Base-by-base conservation (phyloP, 1,140 invertebrate genomes). In the Drosophila athabasca region DNA sequence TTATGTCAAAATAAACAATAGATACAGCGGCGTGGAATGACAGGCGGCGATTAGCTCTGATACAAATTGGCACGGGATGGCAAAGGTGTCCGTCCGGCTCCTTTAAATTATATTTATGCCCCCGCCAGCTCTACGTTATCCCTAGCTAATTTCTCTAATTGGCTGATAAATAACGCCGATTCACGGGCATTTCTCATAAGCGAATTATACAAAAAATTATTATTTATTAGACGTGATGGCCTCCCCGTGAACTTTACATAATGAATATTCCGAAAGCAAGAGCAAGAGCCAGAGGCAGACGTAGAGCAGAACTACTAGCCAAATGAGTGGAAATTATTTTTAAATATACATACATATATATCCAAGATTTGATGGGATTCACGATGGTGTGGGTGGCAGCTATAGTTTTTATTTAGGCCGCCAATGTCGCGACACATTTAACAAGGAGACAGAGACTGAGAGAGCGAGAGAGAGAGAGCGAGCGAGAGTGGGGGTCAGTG, bases 1-100 rank as follows among this genome's bases (percentile, higher is more conserved):
- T 79, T 73, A 80, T 89, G 76, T 89, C 73, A 80, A 74, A 80
- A 76, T 76, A 88, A 83, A 88, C 79, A 88, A 88, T 79, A 65
- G 74, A 62, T 61, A 68, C 66, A 52, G 45, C 48, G 51, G 26
- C 71, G 67, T 17, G 29, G 48, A 70, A 62, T 87, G 82, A 87
- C 78, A 79, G 35, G 70, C 66, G 22, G 51, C 74, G 74, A 78
- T 85, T 85, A 87, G 77, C 69, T 67, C 44, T 61, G 24, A 75
- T 60, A 69, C 49, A 79, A 88, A 79, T 88, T 79, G 67, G 70
- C 69, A 64, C 58, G 41, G 76, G 53, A 50, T 73, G 29, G 62
- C 22, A 50, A 62, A 41, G 55, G 39, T 60, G 62, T 19, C 51
- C 35, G 62, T 19, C 51, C 35, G 49, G 22, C 58, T 62, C 15